phyloP scores from a whole-genome alignment of 2,888 invertebrate species.

The Itoplectis maculator region DNA sequence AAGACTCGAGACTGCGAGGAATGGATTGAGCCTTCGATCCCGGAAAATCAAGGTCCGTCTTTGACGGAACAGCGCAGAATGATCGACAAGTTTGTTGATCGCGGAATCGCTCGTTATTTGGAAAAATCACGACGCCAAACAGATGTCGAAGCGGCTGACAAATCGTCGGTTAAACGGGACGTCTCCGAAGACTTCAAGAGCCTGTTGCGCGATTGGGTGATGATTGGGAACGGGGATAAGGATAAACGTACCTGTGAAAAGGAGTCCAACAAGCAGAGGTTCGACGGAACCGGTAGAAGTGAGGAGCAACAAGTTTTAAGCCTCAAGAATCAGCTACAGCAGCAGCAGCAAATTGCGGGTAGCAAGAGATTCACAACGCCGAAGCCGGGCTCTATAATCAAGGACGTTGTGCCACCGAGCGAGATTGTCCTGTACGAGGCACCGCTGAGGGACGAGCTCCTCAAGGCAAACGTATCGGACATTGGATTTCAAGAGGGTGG shows the following conservation, averaged over 20 bases:
- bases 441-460: slow-evolving; percentile 71
- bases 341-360: slow-evolving; percentile 47
- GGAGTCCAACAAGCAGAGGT: slow-evolving; percentile 8
- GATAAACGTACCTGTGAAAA: slow-evolving; percentile 65
- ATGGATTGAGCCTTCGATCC: background rate
- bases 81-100: slow-evolving; percentile 76
- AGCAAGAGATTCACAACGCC: slow-evolving; percentile 68
- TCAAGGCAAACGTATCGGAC: slow-evolving; percentile 77
- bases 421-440: slow-evolving; percentile 73
- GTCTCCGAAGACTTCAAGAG: slow-evolving; percentile 69
- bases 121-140: slow-evolving; percentile 52
- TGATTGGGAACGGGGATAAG: slow-evolving; percentile 44
- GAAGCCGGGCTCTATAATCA: slow-evolving; percentile 76
- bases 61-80: slow-evolving; percentile 55
- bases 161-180: slow-evolving; percentile 65
- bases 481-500: slow-evolving; percentile 76
- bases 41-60: slow-evolving; percentile 36
- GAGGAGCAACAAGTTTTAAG: slow-evolving; percentile 5
- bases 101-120: slow-evolving; percentile 72
- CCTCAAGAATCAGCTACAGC: slow-evolving; percentile 9
- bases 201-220: slow-evolving; percentile 73
- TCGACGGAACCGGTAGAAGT: background rate
- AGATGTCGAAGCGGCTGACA: slow-evolving; percentile 8
- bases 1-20: slow-evolving; percentile 59
- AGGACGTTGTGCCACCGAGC: slow-evolving; percentile 70